phyloP scores from a whole-genome alignment of 1,140 invertebrate species.

The Pogonognathellus flavescens region DNA sequence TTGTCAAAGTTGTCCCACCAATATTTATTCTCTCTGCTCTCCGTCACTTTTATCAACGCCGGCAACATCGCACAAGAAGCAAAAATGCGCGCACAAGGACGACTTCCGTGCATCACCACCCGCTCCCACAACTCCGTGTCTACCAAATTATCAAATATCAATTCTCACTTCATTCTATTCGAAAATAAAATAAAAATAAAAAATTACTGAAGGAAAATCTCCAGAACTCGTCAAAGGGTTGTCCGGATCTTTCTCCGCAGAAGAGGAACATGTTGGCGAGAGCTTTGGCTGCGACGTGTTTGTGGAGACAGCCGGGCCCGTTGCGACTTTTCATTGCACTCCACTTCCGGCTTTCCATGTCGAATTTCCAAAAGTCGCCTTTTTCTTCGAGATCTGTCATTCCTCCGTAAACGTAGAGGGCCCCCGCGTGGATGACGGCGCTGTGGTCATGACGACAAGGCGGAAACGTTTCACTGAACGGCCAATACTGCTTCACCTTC shows the following conservation, averaged over 20 bases:
- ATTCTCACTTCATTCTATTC: constrained; percentile 4
- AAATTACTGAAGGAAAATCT: constrained; percentile 73
- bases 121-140: constrained; percentile 84
- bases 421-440: constrained; percentile 82
- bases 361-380: constrained; percentile 88
- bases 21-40: constrained; percentile 51
- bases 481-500: constrained; percentile 36
- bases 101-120: constrained; percentile 77
- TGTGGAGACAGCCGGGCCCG: constrained; percentile 82
- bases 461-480: constrained; percentile 1
- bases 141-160: constrained; percentile 69
- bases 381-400: constrained; percentile 87
- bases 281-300: constrained; percentile 85
- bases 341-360: constrained; percentile 80
- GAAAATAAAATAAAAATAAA: constrained; percentile 9
- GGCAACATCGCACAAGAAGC: constrained; percentile 68
- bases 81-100: constrained; percentile 81
- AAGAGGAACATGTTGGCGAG: constrained; percentile 86
- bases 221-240: constrained; percentile 85
- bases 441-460: constrained; percentile 85
- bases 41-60: constrained; percentile 53
- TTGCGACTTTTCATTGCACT: constrained; percentile 77
- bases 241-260: constrained; percentile 82
- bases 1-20: constrained; percentile 42
- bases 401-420: constrained; percentile 90